Conservation (phyloP, 2,113 vertebrate genomes). For the Cariama cristata region DNA sequence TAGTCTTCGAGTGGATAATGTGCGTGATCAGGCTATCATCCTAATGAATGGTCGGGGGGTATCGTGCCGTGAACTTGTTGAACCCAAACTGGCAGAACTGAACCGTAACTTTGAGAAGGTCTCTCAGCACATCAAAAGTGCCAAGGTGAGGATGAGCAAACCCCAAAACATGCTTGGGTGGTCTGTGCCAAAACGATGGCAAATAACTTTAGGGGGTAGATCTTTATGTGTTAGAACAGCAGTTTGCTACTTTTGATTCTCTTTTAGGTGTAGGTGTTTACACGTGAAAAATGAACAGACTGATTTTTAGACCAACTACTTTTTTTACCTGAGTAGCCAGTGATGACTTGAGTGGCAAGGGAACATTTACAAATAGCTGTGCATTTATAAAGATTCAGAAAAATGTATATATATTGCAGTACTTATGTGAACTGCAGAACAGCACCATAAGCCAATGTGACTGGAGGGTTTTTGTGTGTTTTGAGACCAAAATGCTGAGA, state of each 20-base stretch:
- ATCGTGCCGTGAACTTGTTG: slow-evolving; percentile 87
- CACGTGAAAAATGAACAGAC: neutral
- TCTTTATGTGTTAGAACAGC: neutral
- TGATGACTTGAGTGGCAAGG: neutral
- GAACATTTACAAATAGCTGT: neutral
- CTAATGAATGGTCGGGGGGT: slow-evolving; percentile 89
- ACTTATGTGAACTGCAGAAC: neutral
- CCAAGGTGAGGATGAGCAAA: slow-evolving; percentile 78
- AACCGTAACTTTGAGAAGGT: slow-evolving; percentile 96
- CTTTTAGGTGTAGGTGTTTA: neutral
- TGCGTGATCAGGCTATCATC: slow-evolving; percentile 88
- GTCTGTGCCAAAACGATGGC: neutral
- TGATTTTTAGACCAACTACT: neutral
- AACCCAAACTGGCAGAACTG: slow-evolving; percentile 91
- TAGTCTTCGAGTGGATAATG: slow-evolving; percentile 86
- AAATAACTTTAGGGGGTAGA: neutral
- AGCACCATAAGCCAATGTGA: neutral
- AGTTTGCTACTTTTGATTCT: neutral
- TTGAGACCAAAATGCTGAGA: neutral
- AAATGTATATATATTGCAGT: neutral
- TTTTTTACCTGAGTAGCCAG: neutral
- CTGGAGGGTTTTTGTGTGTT: neutral
- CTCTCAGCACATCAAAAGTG: slow-evolving; percentile 90
- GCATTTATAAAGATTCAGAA: neutral
- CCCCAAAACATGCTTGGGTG: neutral